These are phyloP conservation scores for Pangasianodon hypophthalmus DNA, from an alignment of 2,113 vertebrate genomes.

Conservation along the genomic window DNA sequence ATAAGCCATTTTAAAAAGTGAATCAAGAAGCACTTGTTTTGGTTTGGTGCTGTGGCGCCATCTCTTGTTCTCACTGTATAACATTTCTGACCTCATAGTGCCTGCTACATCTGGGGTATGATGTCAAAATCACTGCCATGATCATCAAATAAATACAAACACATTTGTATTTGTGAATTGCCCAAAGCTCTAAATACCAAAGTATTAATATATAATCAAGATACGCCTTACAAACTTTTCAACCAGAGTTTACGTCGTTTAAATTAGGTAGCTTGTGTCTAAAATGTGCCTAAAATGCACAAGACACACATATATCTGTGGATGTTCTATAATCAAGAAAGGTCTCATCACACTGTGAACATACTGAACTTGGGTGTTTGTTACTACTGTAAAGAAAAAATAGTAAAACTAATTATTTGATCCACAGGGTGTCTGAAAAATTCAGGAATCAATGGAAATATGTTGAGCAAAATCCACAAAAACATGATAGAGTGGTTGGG, in stretches of 20 bases:
- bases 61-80: conserved; percentile 4
- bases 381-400: not conserved
- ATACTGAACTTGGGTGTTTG: not conserved
- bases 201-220: not conserved
- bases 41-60: conserved; percentile 33
- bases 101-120: not conserved
- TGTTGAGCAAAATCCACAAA: not conserved
- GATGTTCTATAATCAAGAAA: not conserved
- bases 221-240: not conserved
- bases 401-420: not conserved
- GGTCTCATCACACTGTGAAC: not conserved
- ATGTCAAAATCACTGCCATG: not conserved
- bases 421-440: not conserved
- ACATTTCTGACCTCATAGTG: too few species aligned
- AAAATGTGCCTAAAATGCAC: not conserved
- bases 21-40: not conserved
- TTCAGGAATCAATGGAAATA: not conserved
- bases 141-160: not conserved
- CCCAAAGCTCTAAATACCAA: not conserved
- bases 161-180: not conserved
- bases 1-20: not conserved
- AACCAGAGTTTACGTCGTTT: not conserved
- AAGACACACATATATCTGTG: not conserved
- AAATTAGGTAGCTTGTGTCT: not conserved
- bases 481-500: not conserved